These are phyloP conservation scores for Threskiornis aethiopicus DNA, from an alignment of 2,797 vertebrate genomes.

Conservation along the genomic window DNA sequence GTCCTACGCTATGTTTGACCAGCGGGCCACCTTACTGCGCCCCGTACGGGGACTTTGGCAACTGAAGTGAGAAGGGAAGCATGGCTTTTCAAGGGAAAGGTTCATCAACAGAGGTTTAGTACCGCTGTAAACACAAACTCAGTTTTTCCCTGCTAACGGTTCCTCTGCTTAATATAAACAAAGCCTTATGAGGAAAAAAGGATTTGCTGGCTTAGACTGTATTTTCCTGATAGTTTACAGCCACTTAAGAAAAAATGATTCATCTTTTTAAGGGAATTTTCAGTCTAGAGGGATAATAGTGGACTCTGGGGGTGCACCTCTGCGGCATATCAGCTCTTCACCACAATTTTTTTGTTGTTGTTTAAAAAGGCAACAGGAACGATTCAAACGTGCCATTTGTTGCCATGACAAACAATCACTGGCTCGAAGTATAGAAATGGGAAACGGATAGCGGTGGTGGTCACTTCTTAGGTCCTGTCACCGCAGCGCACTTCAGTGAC, in stretches of 20 bases:
- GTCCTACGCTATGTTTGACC: rapidly evolving
- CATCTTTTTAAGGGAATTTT: neutral
- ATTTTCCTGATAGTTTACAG: neutral
- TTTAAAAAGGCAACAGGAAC: neutral
- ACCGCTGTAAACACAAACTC: neutral
- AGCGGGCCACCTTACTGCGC: neutral
- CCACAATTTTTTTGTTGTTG: neutral
- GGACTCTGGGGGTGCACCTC: neutral
- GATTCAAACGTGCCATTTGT: slow-evolving; percentile 35
- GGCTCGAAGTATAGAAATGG: neutral
- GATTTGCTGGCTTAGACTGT: neutral
- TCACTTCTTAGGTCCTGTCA: neutral
- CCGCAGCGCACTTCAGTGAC: neutral
- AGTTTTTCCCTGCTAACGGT: neutral
- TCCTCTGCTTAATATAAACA: neutral
- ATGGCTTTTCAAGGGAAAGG: neutral
- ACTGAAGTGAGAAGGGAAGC: neutral
- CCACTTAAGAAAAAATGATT: neutral
- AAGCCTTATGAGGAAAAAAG: neutral
- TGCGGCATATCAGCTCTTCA: neutral
- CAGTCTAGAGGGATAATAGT: neutral
- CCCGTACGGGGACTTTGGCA: neutral
- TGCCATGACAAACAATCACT: slow-evolving; percentile 43
- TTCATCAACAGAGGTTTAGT: neutral
- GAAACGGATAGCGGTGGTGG: neutral